Evolutionary conservation across 2,113 vertebrate genomes (phyloP), one percentile per base, ranked within the genome.

Genomic region (Mus pahari): DNA sequence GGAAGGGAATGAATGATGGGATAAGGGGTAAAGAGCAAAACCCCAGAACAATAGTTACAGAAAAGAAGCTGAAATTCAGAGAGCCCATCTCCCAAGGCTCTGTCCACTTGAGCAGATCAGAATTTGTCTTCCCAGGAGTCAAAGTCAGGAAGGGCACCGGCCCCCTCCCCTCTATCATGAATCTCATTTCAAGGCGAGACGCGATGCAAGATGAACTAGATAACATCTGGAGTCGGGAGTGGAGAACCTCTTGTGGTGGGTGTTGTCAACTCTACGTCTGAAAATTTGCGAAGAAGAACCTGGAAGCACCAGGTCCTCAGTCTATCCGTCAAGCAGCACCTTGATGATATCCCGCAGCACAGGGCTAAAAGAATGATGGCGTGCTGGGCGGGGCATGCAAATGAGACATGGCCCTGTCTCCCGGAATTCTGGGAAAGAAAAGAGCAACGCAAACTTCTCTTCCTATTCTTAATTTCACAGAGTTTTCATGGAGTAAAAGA

Each of bases 401-500:
- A 62, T 83, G 39, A 83, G 12, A 45, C n/a, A 19, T 11, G 26
- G 26, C 24, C n/a, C 58, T 0, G 26, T 19, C 7, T 8, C n/a
- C 10, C 0, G 36, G 79, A 82, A 82, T 17, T 83, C 55, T 83
- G 81, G 81, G 81, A 62, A 10, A 58, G 2, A 62, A 83, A 62
- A 42, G 24, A 28, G 24, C 13, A 42, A 19, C 12, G 13, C 26
- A 62, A 62, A 45, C 4, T 26, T 58, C 36, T 45, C 55, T 26
- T 42, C 20, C 0, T 4, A 4, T 31, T 5, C 14, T 19, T 83
- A 3, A 42, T 45, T 8, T 83, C 24, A 7, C 13, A 17, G 8
- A 5, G 0, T 83, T 83, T 62, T 20, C 4, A 4, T 17, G 8
- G 24, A 0, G 14, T 31, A 19, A 10, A 28, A 0, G 24, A 31